Base-by-base conservation (phyloP, 2,888 invertebrate species). In the Erebia palarica region DNA sequence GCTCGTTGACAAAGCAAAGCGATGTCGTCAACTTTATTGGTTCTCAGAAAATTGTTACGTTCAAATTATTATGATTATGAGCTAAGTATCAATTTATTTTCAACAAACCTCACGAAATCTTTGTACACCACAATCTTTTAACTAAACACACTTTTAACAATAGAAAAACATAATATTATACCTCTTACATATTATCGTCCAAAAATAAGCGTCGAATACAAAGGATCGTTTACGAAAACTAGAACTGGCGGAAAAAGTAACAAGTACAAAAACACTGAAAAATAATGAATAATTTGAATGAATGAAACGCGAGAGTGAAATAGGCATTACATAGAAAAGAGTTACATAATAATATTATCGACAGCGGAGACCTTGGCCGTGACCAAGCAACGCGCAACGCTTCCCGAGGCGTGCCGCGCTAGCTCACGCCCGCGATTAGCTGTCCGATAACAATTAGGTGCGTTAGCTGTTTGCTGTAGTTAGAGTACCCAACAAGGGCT, bases 301-400 rank as follows among this genome's bases (percentile, higher is more conserved):
- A 53, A 63, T 64, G 59, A 57, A 69, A 71, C 82, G 81, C 74
- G 81, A 76, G 76, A 83, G 61, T 55, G 79, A 82, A 78, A 36
- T 36, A 36, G 84, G 85, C 82, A 84, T 86, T 82, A 81, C 85
- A 82, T 84, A 83, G 80, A 80, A 77, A 80, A 79, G 78, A 77
- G 82, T 91, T 91, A 89, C 84, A 85, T 88, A 91, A 85, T 88
- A 91, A 92, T 47, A 47, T 47, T 84, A 81, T 80, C 81, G 82
- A 85, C 86, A 83, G 80, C 82, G 80, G 81, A 89, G 90, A 90
- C 92, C 92, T 92, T 92, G 92, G 91, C 92, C 92, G 86, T 92
- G 92, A 92, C 92, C 92, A 90, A 84, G 67, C 67, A 59, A 67
- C 66, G 66, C 66, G 86, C 83, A 82, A 84, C 86, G 85, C 84